Base-by-base conservation (phyloP, 2,113 vertebrate species). In the Pachyramphus minor region DNA sequence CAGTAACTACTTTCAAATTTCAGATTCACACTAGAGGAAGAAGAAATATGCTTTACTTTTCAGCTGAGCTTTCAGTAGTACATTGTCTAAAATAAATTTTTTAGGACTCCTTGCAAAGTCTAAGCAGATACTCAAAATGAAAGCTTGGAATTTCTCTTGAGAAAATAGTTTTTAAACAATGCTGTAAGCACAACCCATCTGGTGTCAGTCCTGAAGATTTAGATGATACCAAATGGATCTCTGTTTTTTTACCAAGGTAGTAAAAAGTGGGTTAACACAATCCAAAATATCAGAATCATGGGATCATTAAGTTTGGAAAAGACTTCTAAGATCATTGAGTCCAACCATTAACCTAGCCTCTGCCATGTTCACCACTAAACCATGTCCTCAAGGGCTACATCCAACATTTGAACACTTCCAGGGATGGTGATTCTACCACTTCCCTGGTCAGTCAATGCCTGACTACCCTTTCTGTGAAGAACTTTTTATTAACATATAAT, bases 291-390 rank as follows among this genome's bases (percentile, higher is more conserved):
- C 28, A 41, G 45, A 68, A 45, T 18, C 13, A 52, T 17, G 15
- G n/a, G 53, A 60, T 30, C 0, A 0, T 47, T 41, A 22, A n/a
- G 20, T 17, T 25, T 47, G 45, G 11, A 41, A 53, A 59, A 75
- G 20, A 18, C 6, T 20, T 68, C 16, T 53, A 60, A 30, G 45
- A 31, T 45, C 39, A 60, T 25, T 3, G 4, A 9, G 52, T 53
- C 23, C 28, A 47, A 22, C 7, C 15, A 23, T 25, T 53, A 60
- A 45, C 28, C 13, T 20, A 52, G 7, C 15, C 52, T 47, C 3
- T 2, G 3, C 59, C 6, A 8, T 22, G 11, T 30, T 82, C 20
- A 45, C 23, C n/a, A n/a, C 33, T 41, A 24, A 39, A 45, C 23
- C 4, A 25, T 17, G 5, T 17, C 33, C 11, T 20, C 45, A 45